Conservation (phyloP, 2,888 invertebrate species). For the Ditula angustiorana region DNA sequence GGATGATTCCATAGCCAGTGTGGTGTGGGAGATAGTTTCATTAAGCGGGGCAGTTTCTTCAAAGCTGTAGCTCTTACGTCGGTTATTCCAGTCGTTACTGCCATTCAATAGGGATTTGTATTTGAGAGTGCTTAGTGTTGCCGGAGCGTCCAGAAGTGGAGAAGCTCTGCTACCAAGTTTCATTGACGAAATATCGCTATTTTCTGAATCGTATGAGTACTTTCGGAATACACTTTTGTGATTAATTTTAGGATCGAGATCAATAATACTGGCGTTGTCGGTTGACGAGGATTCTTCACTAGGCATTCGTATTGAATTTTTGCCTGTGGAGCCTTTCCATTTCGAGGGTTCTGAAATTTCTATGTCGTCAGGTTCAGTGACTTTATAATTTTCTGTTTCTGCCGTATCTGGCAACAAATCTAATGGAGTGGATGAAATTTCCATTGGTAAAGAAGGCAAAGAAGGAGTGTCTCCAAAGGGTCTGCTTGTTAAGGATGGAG, state of each 20-base stretch:
- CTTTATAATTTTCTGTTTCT: conserved; percentile 75
- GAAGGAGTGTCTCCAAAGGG: conserved; percentile 30
- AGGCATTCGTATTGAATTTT: conserved; percentile 89
- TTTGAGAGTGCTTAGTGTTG: conserved; percentile 72
- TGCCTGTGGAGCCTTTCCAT: conserved; percentile 88
- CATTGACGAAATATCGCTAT: conserved; percentile 62
- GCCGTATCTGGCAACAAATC: conserved; percentile 64
- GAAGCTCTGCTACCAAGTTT: conserved; percentile 65
- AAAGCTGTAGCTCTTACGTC: conserved; percentile 92
- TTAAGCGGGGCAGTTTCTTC: conserved; percentile 74
- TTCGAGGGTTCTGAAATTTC: conserved; percentile 84
- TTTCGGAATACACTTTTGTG: conserved; percentile 65
- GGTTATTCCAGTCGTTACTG: conserved; percentile 88
- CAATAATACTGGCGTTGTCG: conserved; percentile 78
- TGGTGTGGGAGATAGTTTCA: conserved; percentile 65
- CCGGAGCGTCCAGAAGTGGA: conserved; percentile 71
- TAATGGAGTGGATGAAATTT: conserved; percentile 77
- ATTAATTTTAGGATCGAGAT: conserved; percentile 65
- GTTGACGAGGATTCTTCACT: conserved; percentile 83
- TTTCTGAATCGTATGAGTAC: conserved; percentile 71
- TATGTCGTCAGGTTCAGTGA: conserved; percentile 84
- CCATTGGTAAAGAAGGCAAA: conserved; percentile 57
- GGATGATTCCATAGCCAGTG: conserved; percentile 89
- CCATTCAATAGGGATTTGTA: conserved; percentile 75
- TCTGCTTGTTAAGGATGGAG: conserved; percentile 63